Conservation (phyloP, 2,797 vertebrate genomes). For the Sebastes elongatus region DNA sequence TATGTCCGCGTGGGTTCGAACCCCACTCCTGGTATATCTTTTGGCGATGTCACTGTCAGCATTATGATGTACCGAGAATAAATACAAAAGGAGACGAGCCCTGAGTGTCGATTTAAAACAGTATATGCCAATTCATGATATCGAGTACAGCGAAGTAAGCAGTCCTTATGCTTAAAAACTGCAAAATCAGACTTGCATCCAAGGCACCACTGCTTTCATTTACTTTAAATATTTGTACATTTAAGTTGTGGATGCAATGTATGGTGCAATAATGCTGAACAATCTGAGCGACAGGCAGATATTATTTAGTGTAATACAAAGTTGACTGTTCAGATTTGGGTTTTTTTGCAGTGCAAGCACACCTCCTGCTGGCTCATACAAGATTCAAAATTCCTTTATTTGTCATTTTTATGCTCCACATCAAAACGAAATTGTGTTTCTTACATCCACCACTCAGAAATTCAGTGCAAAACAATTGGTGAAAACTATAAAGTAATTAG, state of each 20-base stretch:
- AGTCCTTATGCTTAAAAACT: no score
- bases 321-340: background rate
- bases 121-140: background rate
- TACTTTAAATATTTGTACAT: background rate
- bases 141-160: background rate
- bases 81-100: background rate
- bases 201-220: background rate
- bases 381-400: no score
- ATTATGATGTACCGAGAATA: background rate
- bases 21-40: conserved; percentile 86
- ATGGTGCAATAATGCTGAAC: background rate
- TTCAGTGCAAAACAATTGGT: no score
- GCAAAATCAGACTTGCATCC: background rate
- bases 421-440: no score
- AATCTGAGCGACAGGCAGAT: background rate
- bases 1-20: conserved; percentile 90
- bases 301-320: background rate
- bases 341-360: background rate
- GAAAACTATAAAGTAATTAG: no score
- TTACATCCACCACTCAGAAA: no score
- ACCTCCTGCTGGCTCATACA: background rate
- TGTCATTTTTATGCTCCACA: no score
- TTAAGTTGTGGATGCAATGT: no score
- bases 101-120: rapidly evolving
- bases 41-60: background rate